Evolutionary conservation across 2,888 invertebrate species (phyloP).

Genomic region (Andrena bucephala): DNA sequence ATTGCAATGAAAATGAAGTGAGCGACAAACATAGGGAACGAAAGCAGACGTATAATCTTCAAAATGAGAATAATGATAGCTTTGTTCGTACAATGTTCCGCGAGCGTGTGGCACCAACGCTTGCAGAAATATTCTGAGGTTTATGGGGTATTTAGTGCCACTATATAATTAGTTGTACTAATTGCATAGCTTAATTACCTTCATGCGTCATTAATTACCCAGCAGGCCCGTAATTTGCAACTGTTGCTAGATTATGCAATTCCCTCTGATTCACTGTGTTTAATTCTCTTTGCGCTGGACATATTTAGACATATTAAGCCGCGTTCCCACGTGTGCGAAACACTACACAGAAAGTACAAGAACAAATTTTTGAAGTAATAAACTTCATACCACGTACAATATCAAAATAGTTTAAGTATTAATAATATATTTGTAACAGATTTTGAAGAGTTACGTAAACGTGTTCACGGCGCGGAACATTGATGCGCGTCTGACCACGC

Average conservation of each 20-base stretch:
- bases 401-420: too few species aligned
- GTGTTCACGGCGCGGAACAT: too few species aligned
- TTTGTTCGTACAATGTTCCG: background rate
- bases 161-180: conserved; percentile 34
- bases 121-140: conserved; percentile 7
- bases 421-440: too few species aligned
- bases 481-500: too few species aligned
- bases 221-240: conserved; percentile 29
- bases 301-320: background rate
- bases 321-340: background rate
- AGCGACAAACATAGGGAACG: too few species aligned
- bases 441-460: too few species aligned
- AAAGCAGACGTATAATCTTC: background rate
- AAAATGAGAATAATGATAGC: background rate
- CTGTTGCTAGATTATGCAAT: conserved; percentile 19
- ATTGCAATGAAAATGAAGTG: too few species aligned
- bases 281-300: background rate
- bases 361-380: background rate
- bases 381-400: too few species aligned
- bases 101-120: background rate
- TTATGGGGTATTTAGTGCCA: conserved; percentile 5
- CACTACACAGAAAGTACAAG: background rate
- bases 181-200: conserved; percentile 41
- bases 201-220: conserved; percentile 40
- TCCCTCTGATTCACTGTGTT: conserved; percentile 6